Evolutionary conservation across 2,888 invertebrate genomes (phyloP), one percentile per base, ranked within the genome.

Genomic region (Hofmannophila pseudospretella): DNA sequence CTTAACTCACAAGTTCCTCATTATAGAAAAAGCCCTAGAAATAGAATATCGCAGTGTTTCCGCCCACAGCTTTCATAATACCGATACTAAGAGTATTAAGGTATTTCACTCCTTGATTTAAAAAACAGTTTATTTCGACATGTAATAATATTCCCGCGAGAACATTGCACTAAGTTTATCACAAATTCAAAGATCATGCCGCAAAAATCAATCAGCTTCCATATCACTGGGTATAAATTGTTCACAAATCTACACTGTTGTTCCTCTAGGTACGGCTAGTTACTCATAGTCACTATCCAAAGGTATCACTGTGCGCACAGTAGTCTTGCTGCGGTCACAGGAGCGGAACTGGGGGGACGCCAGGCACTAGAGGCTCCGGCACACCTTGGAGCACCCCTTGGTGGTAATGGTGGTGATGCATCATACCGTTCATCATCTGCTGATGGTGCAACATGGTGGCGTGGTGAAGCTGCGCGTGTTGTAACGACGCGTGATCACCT

Each of bases 351-450:
- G 86, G 79, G 0, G 80, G 77, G 7, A 81, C 82, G 13, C 85
- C 74, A 32, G 89, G 72, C 22, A 78, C 79, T 4, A 81, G 59
- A 0, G 82, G 77, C 48, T 89, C 89, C 25, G 88, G 88, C 23
- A 89, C 77, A 0, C 89, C 85, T 63, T 81, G 86, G 32, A 86
- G 58, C 26, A 85, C 84, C 2, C 84, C 85, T 68, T 86, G 85
- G 76, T 87, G 85, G 46, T 87, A 86, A 41, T 86, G 82, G 32
- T 84, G 84, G 35, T 87, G 88, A 41, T 88, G 88, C 76, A 84
- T 80, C 81, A 87, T 84, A 26, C 85, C 84, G 51, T 81, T 86
- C 86, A 86, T 86, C 84, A 88, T 80, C 58, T 88, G 87, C 53
- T 88, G 88, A 52, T 85, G 85, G 44, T 88, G 88, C n/a, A 88